Percentiles rank a stretch among this genome's conserved stretches.
These are phyloP conservation scores for Puffinus mauretanicus DNA, from an alignment of 2,113 vertebrate species.

Conservation along the genomic window DNA sequence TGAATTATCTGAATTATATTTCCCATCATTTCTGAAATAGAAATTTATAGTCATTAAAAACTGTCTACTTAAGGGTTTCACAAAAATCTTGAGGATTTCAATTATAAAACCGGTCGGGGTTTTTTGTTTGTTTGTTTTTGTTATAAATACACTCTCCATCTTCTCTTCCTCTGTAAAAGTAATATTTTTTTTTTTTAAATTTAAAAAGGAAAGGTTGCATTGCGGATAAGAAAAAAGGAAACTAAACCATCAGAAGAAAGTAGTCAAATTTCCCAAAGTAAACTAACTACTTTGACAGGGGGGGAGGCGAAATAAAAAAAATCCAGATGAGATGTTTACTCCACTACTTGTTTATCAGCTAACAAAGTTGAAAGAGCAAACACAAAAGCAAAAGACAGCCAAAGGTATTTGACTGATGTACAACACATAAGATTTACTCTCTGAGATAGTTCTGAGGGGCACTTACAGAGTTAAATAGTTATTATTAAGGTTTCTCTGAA, in stretches of 20 bases:
- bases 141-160: background rate
- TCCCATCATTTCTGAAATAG: background rate
- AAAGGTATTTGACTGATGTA: background rate
- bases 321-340: background rate
- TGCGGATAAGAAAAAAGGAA: background rate
- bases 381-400: background rate
- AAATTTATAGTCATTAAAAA: background rate
- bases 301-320: background rate
- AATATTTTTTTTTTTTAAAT: background rate
- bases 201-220: background rate
- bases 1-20: background rate
- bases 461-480: background rate
- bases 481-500: background rate
- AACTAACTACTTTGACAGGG: background rate
- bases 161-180: background rate
- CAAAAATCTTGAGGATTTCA: background rate
- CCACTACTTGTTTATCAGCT: background rate
- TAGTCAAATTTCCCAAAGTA: background rate
- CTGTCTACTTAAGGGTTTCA: background rate
- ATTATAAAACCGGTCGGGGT: rapidly evolving
- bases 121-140: background rate
- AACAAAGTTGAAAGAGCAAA: background rate
- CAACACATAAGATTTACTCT: background rate
- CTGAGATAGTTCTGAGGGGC: background rate
- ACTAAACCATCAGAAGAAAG: background rate